These are phyloP conservation scores for Fregata magnificens DNA, from an alignment of 2,113 vertebrate species.

Conservation along the genomic window DNA sequence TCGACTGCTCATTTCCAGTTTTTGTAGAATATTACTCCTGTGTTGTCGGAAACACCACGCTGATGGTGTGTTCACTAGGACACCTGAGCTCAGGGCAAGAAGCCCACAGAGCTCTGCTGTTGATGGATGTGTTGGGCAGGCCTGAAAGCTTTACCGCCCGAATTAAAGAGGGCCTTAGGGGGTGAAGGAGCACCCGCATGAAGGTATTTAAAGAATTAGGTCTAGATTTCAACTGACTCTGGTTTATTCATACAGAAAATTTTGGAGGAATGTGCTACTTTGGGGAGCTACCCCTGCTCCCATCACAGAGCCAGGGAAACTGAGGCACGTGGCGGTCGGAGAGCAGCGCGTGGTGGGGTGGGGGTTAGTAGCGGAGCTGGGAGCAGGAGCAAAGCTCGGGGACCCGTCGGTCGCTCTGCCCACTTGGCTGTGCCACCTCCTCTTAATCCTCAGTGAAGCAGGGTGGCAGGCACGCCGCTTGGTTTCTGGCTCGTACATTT, in stretches of 20 bases:
- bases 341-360: accelerated
- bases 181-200: accelerated
- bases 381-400: neutral
- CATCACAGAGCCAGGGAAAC: neutral
- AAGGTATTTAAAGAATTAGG: neutral
- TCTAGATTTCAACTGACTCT: neutral
- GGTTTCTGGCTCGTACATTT: neutral
- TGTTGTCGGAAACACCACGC: accelerated
- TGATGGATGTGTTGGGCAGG: neutral
- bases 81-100: neutral
- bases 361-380: neutral
- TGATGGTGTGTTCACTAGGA: accelerated
- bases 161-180: neutral
- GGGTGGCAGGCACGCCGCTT: accelerated
- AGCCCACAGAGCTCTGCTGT: neutral
- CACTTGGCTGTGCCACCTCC: neutral
- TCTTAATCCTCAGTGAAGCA: neutral
- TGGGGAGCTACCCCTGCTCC: neutral
- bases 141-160: neutral
- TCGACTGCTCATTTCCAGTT: neutral
- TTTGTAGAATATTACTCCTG: neutral
- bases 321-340: accelerated
- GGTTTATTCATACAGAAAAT: neutral
- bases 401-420: neutral
- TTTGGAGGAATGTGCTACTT: neutral